Percentiles rank a stretch among this genome's conserved stretches.
Conservation (phyloP, 30 jellyfish, hydroid and myxozoan genomes). For the Aurelia sp. region DNA sequence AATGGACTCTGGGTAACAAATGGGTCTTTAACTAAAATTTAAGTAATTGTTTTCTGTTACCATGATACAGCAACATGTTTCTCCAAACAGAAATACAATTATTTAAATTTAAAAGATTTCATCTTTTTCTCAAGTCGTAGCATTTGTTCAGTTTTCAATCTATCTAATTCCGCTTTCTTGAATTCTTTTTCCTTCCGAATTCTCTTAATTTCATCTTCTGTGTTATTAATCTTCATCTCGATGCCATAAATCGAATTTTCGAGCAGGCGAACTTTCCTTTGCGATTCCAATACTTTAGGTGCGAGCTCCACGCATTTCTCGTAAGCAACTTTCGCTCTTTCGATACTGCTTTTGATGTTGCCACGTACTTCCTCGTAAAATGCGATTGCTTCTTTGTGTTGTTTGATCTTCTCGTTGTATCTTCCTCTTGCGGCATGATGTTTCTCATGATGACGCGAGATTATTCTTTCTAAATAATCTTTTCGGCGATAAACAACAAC, state of each 20-base stretch:
- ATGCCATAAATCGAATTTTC: conserved; percentile 63
- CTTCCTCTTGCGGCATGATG: conserved; percentile 39
- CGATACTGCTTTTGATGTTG: conserved; percentile 58
- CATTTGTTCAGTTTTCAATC: conserved; percentile 55
- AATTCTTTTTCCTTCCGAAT: conserved; percentile 47
- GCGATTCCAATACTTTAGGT: conserved; percentile 55
- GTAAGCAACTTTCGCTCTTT: conserved; percentile 64
- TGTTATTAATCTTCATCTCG: conserved; percentile 59
- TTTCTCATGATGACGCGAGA: conserved; percentile 50
- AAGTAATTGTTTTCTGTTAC: too few species aligned
- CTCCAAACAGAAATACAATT: neutral
- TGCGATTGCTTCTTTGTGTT: conserved; percentile 58
- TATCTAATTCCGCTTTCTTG: conserved; percentile 52
- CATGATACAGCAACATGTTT: too few species aligned
- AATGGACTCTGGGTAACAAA: too few species aligned
- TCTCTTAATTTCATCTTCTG: conserved; percentile 62
- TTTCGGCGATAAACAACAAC: conserved; percentile 73
- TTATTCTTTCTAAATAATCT: conserved; percentile 62
- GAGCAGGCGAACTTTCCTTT: conserved; percentile 62
- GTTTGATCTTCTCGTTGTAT: conserved; percentile 36
- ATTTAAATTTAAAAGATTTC: conserved; percentile 51
- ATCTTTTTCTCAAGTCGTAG: conserved; percentile 55
- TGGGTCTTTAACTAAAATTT: too few species aligned
- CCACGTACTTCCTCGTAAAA: conserved; percentile 51
- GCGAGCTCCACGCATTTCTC: conserved; percentile 73